Evolutionary conservation across 2,888 invertebrate species (phyloP).

Genomic region (Leptopilina myrica): DNA sequence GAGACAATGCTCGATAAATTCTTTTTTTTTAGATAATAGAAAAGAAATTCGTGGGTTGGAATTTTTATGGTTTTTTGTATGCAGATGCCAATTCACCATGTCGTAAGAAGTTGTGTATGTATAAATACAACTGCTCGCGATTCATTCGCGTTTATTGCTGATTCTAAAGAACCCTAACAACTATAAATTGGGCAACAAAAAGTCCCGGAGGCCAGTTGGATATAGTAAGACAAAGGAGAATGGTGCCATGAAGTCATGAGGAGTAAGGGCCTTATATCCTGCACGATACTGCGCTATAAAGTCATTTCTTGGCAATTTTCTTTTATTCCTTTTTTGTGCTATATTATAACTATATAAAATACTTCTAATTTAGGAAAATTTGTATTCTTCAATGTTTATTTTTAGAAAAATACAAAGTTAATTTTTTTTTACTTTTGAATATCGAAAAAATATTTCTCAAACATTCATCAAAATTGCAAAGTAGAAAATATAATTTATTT

Average conservation of each 20-base stretch:
- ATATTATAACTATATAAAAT: neutral
- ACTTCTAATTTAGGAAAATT: neutral
- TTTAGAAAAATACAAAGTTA: too few relatives aligned
- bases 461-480: too few relatives aligned
- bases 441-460: too few relatives aligned
- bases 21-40: neutral
- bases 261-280: slow-evolving; percentile 53
- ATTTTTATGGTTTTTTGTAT: slow-evolving; percentile 28
- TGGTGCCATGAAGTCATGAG: slow-evolving; percentile 51
- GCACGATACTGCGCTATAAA: slow-evolving; percentile 67
- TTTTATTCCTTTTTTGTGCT: slow-evolving; percentile 35
- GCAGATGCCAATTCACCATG: slow-evolving; percentile 17
- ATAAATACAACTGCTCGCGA: slow-evolving; percentile 23
- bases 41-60: slow-evolving; percentile 19
- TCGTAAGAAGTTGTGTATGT: neutral
- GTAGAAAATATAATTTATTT: too few relatives aligned
- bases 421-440: too few relatives aligned
- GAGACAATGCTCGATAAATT: too few relatives aligned
- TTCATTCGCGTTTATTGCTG: slow-evolving; percentile 58
- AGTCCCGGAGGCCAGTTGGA: slow-evolving; percentile 53
- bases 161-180: slow-evolving; percentile 63
- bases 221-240: slow-evolving; percentile 57
- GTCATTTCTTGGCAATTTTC: slow-evolving; percentile 63
- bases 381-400: too few relatives aligned
- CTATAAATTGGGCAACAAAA: slow-evolving; percentile 70